These are phyloP conservation scores for Geotrupes spiniger DNA, from an alignment of 2,888 invertebrate species.

Conservation along the genomic window DNA sequence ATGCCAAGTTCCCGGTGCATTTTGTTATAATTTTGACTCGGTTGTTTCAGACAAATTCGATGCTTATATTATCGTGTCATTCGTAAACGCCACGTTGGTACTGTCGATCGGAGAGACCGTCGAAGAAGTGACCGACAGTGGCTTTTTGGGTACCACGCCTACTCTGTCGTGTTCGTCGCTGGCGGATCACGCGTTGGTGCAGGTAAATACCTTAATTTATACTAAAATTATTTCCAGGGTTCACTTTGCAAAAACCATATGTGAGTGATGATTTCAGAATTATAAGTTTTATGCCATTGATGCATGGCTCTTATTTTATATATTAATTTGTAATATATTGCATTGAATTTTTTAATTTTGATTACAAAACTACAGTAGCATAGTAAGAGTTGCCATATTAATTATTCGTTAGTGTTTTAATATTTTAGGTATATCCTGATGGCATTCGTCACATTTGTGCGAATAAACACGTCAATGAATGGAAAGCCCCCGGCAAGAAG, in stretches of 20 bases:
- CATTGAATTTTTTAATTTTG: too few species aligned
- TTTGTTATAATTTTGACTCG: conserved; percentile 40
- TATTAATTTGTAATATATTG: too few species aligned
- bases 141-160: conserved; percentile 97
- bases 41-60: conserved; percentile 93
- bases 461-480: conserved; percentile 97
- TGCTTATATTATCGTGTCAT: conserved; percentile 99
- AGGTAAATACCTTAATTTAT: conserved; percentile 61
- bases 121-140: conserved; percentile 99
- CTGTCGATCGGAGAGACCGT: conserved; percentile 99
- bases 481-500: conserved; percentile 98
- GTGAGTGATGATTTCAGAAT: too few species aligned
- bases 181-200: conserved; percentile 96
- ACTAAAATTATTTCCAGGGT: conserved; percentile 15
- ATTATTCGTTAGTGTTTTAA: not conserved
- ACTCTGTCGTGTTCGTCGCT: conserved; percentile 97
- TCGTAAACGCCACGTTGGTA: conserved; percentile 97
- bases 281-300: too few species aligned
- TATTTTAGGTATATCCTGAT: conserved; percentile 84
- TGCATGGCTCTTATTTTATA: too few species aligned
- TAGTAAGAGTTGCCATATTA: too few species aligned
- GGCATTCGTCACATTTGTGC: conserved; percentile 98
- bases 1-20: not conserved
- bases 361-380: too few species aligned
- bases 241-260: too few species aligned